Evolutionary conservation across 1,140 invertebrate species (phyloP).

Genomic region (Drosophila nikananu): DNA sequence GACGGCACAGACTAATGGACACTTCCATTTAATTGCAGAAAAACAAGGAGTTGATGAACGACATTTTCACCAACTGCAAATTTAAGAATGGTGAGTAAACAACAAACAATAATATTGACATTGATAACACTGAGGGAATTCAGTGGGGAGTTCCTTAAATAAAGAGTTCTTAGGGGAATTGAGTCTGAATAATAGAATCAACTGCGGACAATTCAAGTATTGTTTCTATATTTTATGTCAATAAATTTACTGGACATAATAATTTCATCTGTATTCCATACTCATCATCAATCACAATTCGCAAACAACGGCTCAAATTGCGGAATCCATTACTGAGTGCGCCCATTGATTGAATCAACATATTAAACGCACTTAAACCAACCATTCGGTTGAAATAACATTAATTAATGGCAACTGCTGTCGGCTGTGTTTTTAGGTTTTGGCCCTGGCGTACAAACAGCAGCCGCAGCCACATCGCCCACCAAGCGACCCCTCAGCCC

Average conservation of each 20-base stretch:
- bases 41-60: constrained; percentile 89
- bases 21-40: constrained; percentile 87
- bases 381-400: constrained; percentile 23
- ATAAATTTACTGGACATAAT: neutral
- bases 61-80: constrained; percentile 88
- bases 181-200: neutral
- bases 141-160: neutral
- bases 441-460: constrained; percentile 85
- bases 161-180: neutral
- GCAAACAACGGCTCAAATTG: neutral
- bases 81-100: constrained; percentile 88
- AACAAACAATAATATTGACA: neutral
- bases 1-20: neutral
- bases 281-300: neutral
- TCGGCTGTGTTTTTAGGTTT: constrained; percentile 84
- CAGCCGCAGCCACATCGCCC: constrained; percentile 86
- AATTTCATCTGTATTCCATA: neutral
- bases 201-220: neutral
- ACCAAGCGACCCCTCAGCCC: constrained; percentile 87
- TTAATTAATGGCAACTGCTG: constrained; percentile 28
- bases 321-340: constrained; percentile 2
- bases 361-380: constrained; percentile 8
- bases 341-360: constrained; percentile 15
- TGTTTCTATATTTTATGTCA: neutral
- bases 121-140: neutral